Percentiles rank a stretch among this genome's conserved stretches.
Conservation (phyloP, 1,140 invertebrate genomes). For the Helicoverpa armigera region DNA sequence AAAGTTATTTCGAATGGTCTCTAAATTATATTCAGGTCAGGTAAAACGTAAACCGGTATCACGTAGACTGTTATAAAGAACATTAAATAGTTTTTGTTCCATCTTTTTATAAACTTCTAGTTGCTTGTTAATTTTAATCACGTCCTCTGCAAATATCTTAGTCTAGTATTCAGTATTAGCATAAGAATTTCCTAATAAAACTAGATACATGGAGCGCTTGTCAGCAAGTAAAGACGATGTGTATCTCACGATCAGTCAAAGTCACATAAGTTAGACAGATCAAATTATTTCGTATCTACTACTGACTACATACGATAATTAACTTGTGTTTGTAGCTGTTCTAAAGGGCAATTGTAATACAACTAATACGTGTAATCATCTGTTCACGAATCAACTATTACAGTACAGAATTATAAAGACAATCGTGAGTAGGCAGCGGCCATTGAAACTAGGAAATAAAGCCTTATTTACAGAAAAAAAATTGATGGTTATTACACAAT, state of each 20-base stretch:
- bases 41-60: too few relatives aligned
- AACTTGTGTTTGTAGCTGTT: not conserved
- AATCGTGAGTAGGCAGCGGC: constrained; percentile 45
- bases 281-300: constrained; percentile 3
- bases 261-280: not conserved
- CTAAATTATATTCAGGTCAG: too few relatives aligned
- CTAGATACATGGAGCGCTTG: not conserved
- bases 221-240: not conserved
- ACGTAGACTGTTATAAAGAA: not conserved
- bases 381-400: constrained; percentile 69
- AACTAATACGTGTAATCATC: constrained; percentile 54
- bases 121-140: constrained; percentile 30
- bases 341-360: constrained; percentile 21
- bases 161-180: constrained; percentile 28
- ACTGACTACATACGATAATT: not conserved
- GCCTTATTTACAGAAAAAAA: constrained; percentile 61
- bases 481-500: constrained; percentile 43
- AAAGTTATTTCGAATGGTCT: not conserved
- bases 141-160: not conserved
- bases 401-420: constrained; percentile 44
- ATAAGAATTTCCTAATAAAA: constrained; percentile 40
- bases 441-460: constrained; percentile 67
- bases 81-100: constrained; percentile 19
- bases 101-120: not conserved
- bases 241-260: constrained; percentile 4